Percentiles rank a stretch among this genome's conserved stretches.
Evolutionary conservation across 2,888 invertebrate species (phyloP).

Genomic region (Malachius bipustulatus): DNA sequence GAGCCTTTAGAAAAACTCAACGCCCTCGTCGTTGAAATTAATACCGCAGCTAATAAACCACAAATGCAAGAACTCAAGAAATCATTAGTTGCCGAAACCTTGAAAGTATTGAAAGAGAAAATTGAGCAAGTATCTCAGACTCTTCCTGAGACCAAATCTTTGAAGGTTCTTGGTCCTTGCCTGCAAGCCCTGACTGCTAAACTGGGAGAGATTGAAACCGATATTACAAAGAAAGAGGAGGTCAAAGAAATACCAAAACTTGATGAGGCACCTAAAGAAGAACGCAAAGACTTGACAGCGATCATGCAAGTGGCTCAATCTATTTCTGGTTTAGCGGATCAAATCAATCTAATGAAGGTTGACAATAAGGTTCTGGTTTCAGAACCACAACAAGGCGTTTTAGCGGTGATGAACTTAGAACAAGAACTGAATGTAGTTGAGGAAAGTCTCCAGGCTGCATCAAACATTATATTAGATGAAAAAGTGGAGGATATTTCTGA

Average conservation of each 20-base stretch:
- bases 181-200: neutral
- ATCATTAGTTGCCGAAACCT: slow-evolving; percentile 8
- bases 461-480: neutral
- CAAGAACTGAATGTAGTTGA: neutral
- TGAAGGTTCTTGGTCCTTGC: neutral
- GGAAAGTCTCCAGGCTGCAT: neutral
- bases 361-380: neutral
- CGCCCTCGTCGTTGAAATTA: slow-evolving; percentile 8
- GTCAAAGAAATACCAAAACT: no score
- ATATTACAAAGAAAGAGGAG: neutral
- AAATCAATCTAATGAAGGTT: neutral
- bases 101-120: slow-evolving; percentile 9
- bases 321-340: neutral
- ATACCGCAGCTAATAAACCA: slow-evolving; percentile 7
- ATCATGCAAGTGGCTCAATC: neutral
- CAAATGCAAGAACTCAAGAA: slow-evolving; percentile 11
- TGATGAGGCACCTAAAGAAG: slow-evolving; percentile 1
- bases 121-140: slow-evolving; percentile 5
- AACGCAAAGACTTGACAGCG: no score
- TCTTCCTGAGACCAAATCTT: neutral
- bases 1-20: slow-evolving; percentile 11
- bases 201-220: neutral
- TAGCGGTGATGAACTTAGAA: neutral
- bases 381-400: neutral
- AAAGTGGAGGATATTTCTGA: no score